Evolutionary conservation across 2,888 invertebrate species (phyloP), one percentile per base, ranked within the genome.

Genomic region (Mythimna impura): DNA sequence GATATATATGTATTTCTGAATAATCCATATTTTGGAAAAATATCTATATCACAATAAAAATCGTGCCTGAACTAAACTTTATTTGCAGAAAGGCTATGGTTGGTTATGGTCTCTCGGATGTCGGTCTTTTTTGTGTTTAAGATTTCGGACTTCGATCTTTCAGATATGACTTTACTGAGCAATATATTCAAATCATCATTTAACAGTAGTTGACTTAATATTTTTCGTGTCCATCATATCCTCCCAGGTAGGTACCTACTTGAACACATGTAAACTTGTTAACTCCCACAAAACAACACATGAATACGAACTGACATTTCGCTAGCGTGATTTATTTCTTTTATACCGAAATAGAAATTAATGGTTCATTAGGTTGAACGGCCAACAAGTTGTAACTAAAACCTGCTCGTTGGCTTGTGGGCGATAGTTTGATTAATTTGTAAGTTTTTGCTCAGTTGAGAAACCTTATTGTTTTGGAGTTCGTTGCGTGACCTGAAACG

Each of bases 351-450:
- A 70, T 36, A 63, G 40, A 78, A 58, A 71, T 60, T 30, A 30
- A 61, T 50, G 76, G 65, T 71, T 68, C 52, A 81, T 63, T 60
- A 68, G 81, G 84, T 84, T 71, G 76, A 76, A 60, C 22, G 52
- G 1, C 62, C 67, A 81, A 34, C 62, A 14, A 25, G 25, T 66
- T 71, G 82, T 81, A 65, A 71, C 71, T 57, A 17, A 52, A 84
- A 81, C 85, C 68, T 8, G 80, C 43, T 55, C 20, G 60, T 12
- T 30, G 22, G 34, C 30, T 57, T 25, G 55, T 34, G 22, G 62
- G 82, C 67, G 80, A 67, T 70, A 73, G n/a, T 71, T 80, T 86
- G 72, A 86, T 86, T 86, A 76, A 86, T 80, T 71, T 81, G 70
- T 71, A 40, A 12, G 66, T 86, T 86, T 84, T 84, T 84, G 36